Percentiles rank a stretch among this genome's conserved stretches.
These are phyloP conservation scores for Chelon labrosus DNA, from an alignment of 2,797 vertebrate species.

Conservation along the genomic window DNA sequence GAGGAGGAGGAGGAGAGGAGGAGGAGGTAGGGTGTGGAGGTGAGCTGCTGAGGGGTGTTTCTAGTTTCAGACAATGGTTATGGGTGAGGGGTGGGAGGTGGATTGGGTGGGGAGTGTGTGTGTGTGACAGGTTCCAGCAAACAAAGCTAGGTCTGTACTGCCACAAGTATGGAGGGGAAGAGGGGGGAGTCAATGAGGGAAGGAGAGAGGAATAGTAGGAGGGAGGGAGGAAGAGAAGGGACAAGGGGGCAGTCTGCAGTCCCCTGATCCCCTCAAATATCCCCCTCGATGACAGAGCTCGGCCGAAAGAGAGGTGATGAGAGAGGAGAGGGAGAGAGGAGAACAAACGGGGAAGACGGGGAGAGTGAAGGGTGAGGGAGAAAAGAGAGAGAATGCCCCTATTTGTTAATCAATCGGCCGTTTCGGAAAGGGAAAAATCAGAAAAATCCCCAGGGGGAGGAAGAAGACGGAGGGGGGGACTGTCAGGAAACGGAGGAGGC, in stretches of 20 bases:
- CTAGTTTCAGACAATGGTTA: constrained; percentile 87
- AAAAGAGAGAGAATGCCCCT: constrained; percentile 85
- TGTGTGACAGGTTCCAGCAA: constrained; percentile 82
- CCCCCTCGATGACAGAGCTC: constrained; percentile 91
- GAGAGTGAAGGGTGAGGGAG: constrained; percentile 80
- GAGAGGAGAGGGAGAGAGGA: constrained; percentile 73
- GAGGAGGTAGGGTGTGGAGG: constrained; percentile 66
- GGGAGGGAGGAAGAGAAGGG: constrained; percentile 57
- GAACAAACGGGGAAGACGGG: constrained; percentile 74
- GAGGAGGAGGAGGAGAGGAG: constrained; percentile 17
- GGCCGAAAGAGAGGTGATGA: constrained; percentile 88
- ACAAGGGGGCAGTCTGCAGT: constrained; percentile 77
- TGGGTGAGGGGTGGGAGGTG: constrained; percentile 75
- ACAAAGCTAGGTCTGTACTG: constrained; percentile 94
- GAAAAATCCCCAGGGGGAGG: constrained; percentile 75
- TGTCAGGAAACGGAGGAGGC: constrained; percentile 59
- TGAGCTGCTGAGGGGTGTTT: constrained; percentile 77
- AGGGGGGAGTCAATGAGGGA: constrained; percentile 42
- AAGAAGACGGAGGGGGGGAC: constrained; percentile 48
- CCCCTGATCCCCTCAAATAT: constrained; percentile 93
- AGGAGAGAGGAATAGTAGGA: constrained; percentile 48
- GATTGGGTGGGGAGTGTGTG: constrained; percentile 68
- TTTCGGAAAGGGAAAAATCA: constrained; percentile 86
- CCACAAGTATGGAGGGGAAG: constrained; percentile 83
- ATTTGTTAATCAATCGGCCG: constrained; percentile 90